Evolutionary conservation across 2,888 invertebrate species (phyloP).

Genomic region (Yponomeuta malinellus): DNA sequence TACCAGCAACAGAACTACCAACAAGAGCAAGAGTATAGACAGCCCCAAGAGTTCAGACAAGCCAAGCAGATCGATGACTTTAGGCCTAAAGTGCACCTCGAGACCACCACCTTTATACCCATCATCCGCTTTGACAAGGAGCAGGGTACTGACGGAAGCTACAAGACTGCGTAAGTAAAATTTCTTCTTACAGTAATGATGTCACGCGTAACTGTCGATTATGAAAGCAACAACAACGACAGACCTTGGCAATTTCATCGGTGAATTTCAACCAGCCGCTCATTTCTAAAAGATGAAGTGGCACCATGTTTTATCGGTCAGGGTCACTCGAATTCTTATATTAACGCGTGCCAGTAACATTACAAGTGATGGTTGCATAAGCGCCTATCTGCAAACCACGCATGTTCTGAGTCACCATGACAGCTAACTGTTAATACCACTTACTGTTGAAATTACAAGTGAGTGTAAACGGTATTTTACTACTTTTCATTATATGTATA

Average conservation of each 20-base stretch:
- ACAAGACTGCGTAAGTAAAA: constrained; percentile 82
- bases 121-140: constrained; percentile 89
- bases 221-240: background rate
- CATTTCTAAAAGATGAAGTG: background rate
- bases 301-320: constrained; percentile 15
- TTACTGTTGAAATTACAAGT: background rate
- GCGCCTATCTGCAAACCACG: background rate
- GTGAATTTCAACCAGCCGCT: background rate
- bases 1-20: constrained; percentile 46
- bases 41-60: constrained; percentile 51
- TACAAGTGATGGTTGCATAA: constrained; percentile 7
- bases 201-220: background rate
- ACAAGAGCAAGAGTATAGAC: constrained; percentile 23
- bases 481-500: background rate
- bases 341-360: background rate
- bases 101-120: constrained; percentile 85
- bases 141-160: constrained; percentile 88
- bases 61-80: constrained; percentile 57
- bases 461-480: background rate
- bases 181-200: constrained; percentile 6
- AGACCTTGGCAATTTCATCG: background rate
- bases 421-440: background rate
- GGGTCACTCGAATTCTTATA: constrained; percentile 13
- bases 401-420: constrained; percentile 9
- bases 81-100: constrained; percentile 60